These are phyloP conservation scores for Lasioglossum oenotherae DNA, from an alignment of 2,888 invertebrate species.

Conservation along the genomic window DNA sequence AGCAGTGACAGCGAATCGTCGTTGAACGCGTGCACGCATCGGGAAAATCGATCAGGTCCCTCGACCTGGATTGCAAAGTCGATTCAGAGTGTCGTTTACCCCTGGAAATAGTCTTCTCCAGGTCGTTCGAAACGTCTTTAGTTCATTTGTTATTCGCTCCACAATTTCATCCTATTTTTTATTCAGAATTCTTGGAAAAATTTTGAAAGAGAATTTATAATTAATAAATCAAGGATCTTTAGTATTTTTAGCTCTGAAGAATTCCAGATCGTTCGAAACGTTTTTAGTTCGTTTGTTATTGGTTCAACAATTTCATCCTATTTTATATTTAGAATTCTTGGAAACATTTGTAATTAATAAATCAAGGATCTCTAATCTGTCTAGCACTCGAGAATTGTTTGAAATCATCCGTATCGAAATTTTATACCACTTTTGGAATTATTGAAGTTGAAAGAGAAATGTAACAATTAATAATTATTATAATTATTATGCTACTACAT, in stretches of 20 bases:
- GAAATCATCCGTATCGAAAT: not conserved
- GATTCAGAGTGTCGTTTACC: conserved; percentile 31
- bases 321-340: not conserved
- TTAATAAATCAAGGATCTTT: too few relatives aligned
- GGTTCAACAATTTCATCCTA: not conserved
- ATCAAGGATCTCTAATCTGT: too few relatives aligned
- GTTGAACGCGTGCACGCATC: conserved; percentile 1
- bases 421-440: not conserved
- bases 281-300: not conserved
- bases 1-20: conserved; percentile 17
- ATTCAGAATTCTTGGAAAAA: too few relatives aligned
- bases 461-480: not conserved
- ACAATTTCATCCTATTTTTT: too few relatives aligned
- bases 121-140: not conserved
- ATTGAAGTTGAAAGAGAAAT: not conserved
- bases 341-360: not conserved
- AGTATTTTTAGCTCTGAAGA: too few relatives aligned
- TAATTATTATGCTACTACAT: too few relatives aligned
- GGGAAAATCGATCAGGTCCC: conserved; percentile 24
- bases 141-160: too few relatives aligned
- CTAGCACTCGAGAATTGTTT: not conserved
- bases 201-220: too few relatives aligned
- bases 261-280: not conserved
- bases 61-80: conserved; percentile 20
- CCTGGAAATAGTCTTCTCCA: not conserved